Evolutionary conservation across 2,888 invertebrate species (phyloP), one percentile per base, ranked within the genome.

Genomic region (Steinernema hermaphroditum): DNA sequence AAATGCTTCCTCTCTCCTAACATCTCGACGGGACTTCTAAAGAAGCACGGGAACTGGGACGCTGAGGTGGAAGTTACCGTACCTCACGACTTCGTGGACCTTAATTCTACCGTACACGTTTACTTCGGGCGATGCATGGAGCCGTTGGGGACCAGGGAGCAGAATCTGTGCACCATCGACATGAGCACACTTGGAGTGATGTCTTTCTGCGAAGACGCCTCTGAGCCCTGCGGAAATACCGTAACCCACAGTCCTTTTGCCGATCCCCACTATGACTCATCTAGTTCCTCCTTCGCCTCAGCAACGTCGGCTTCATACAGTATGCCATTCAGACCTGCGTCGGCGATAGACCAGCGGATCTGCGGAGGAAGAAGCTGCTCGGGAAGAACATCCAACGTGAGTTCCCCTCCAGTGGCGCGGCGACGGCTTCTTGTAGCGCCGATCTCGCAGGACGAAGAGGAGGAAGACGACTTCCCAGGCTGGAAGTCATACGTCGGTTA

Each of bases 21-120:
- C 16, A 27, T 54, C 2, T 54, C 54, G 6, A 54, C 54, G 14
- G 54, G 6, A 16, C 54, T 54, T 24, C 4, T 54, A 6, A 54
- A 54, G 54, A 54, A 54, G 6, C 54, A 54, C 54, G 54, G 54
- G 16, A 54, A 54, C 27, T 54, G 54, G 54, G 54, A 54, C 54
- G 54, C 54, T 16, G 54, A 54, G 22, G 54, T 54, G 6, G 54
- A 54, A 12, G 24, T 54, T 14, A 54, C 54, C n/a, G 22, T 54
- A 12, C 54, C 54, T 6, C 2, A 54, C 6, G 24, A 16, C 54
- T 8, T 54, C 54, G 2, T 54, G 54, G 22, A 9, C 4, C 19
- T 6, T 22, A 12, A 14, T 12, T 27, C 54, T 22, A 27, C 54
- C 12, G 24, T 54, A 14, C 6, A 12, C 54, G 27, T 54, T 1